Base-by-base conservation (phyloP, 2,797 vertebrate genomes). In the Diglossa cyanea region DNA sequence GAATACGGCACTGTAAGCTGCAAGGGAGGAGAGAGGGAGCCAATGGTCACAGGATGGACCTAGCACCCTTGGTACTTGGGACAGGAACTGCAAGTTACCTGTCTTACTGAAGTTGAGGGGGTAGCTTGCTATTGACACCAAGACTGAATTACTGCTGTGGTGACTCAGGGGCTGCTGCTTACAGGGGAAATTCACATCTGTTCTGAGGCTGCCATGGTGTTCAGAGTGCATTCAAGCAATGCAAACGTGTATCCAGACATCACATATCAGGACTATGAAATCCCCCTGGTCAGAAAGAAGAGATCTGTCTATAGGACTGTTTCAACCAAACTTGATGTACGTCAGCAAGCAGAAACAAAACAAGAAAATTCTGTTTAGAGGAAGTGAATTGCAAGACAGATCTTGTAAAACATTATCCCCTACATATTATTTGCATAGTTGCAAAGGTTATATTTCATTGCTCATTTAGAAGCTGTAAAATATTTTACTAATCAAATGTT, bases 21-120 rank as follows among this genome's bases (percentile, higher is more conserved):
- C 11, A 1, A 61, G 28, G 21, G 13, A 62, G 44, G 25, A 58
- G 10, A 61, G 35, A 51, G 10, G 19, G n/a, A 80, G 17, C 9
- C 40, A 31, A 2, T 1, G 1, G 40, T 11, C 9, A 1, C 1
- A 55, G 14, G 51, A 51, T 0, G 1, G 54, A 31, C 15, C 24
- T 6, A 10, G 51, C 26, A 80, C 16, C 5, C 13, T 9, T 66
- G 0, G 0, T 17, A 13, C n/a, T 2, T 25, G 39, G n/a, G 39
- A 47, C 6, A 28, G 4, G 26, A 57, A 28, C n/a, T 54, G 40
- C 31, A 58, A 71, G 19, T 53, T 42, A 20, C 3, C 4, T 11
- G 9, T 37, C 33, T 24, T 6, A 5, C 18, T 66, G 72, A 33
- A 72, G 44, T 2, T 10, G 11, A 44, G 23, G 7, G 15, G 11